Evolutionary conservation across 2,113 vertebrate species (phyloP), one percentile per base, ranked within the genome.

Genomic region (Salvelinus alpinus): DNA sequence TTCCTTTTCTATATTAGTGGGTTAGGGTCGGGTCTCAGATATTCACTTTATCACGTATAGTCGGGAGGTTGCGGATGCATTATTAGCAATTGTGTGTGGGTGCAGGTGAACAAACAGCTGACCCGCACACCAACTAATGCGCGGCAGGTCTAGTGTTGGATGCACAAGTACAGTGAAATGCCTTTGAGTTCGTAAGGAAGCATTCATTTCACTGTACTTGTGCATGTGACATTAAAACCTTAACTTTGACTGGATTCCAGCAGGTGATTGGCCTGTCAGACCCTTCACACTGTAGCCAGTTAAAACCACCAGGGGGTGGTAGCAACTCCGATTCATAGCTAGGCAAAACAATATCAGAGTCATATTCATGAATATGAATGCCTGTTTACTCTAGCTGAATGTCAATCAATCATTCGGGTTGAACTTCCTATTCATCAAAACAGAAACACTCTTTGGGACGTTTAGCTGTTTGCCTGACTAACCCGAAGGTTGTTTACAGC

Each of bases 401-500:
- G 38, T 44, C 38, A 44, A 44, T 44, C 8, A 44, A 44, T 68
- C 31, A 9, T 60, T 22, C 22, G 2, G 60, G 3, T 38, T 51
- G 16, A 54, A 54, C 72, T 48, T 71, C 54, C 25, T 16, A 71
- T 68, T 75, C 25, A 80, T 70, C 31, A 74, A 84, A 85, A 82
- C 76, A 67, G 31, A 22, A 20, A 34, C 31, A 24, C 6, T 70
- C 64, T 25, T 24, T 48, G 65, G n/a, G 31, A 73, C 70, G 78
- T 18, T 24, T 57, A 68, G 65, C 73, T 13, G 11, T 75, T 22
- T 8, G 64, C 67, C 64, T 25, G 64, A 34, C 47, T 20, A 69
- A 71, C 79, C 69, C 77, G 84, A 74, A 86, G 80, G 77, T 84
- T 31, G 3, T 68, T 59, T 4, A 34, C 14, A 65, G 54, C 25